Percentiles rank a stretch among this genome's conserved stretches.
Evolutionary conservation across 2,797 vertebrate genomes (phyloP).

Genomic region (Trichosurus vulpecula): DNA sequence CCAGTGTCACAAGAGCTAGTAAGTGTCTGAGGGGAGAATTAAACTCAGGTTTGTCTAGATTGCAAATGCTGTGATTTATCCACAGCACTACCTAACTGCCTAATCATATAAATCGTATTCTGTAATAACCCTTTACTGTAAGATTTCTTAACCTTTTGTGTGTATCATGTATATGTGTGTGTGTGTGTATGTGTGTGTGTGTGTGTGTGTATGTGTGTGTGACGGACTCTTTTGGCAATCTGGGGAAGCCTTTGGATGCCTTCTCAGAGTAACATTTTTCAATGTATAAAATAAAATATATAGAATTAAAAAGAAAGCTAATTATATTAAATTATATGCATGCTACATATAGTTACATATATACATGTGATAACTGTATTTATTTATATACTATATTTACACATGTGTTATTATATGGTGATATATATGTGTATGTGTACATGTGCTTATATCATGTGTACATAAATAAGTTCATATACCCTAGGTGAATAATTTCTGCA

Average conservation of each 20-base stretch:
- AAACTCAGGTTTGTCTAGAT: not conserved
- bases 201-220: not conserved
- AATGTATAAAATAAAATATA: not conserved
- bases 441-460: not conserved
- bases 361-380: not conserved
- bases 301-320: not conserved
- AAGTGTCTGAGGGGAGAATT: not conserved
- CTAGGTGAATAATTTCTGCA: not conserved
- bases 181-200: not conserved
- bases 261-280: not conserved
- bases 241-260: not conserved
- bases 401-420: not conserved
- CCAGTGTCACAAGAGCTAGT: not conserved
- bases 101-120: slow-evolving; percentile 14
- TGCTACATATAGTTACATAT: not conserved
- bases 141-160: not conserved
- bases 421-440: not conserved
- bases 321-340: not conserved
- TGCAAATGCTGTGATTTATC: not conserved
- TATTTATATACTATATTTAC: not conserved
- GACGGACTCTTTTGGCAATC: not conserved
- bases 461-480: not conserved
- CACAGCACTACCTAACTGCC: not conserved
- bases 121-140: not conserved
- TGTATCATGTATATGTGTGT: not conserved